Base-by-base conservation (phyloP, 2,888 invertebrate species). In the Drosophila kambysellisi region DNA sequence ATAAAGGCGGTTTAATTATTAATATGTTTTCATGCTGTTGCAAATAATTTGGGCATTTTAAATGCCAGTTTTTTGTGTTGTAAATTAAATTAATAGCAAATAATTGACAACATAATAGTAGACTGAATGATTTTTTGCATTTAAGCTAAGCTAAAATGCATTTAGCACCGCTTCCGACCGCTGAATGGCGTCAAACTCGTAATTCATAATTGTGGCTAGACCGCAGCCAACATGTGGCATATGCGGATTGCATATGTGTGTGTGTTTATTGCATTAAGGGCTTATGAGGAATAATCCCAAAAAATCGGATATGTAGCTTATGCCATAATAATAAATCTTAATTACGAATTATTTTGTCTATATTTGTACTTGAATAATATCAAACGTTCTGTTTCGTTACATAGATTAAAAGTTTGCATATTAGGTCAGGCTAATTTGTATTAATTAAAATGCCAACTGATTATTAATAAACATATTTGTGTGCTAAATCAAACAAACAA, bases 1-100 rank as follows among this genome's bases (percentile, higher is more conserved):
- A 83, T 25, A 63, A 73, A 56, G 81, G 78, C 62, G 89, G 89
- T 87, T 87, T 88, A 87, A 87, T 87, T 88, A 87, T 84, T 84
- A 78, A 87, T 86, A 84, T 84, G 83, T 68, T 85, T 81, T 73
- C 75, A 79, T 74, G 81, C 68, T 77, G 64, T 70, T 76, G 78
- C 80, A 78, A 70, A 72, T 69, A 74, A 74, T 82, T 70, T 61
- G 66, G 67, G 60, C 66, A 52, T 79, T 83, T 75, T 57, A 74
- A 83, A 77, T 74, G 64, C 25, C 51, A 17, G 39, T 57, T 57
- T 67, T 65, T 54, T 65, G 70, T 59, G 51, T 9, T 59, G 50
- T 75, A 83, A 81, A 83, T 88, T 85, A 65, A 85, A 85, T 88
- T 81, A 85, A 81, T 82, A 57, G 66, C 71, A 56, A 59, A 76